These are phyloP conservation scores for Prochilodus magdalenae DNA, from an alignment of 2,113 vertebrate genomes.

Conservation along the genomic window DNA sequence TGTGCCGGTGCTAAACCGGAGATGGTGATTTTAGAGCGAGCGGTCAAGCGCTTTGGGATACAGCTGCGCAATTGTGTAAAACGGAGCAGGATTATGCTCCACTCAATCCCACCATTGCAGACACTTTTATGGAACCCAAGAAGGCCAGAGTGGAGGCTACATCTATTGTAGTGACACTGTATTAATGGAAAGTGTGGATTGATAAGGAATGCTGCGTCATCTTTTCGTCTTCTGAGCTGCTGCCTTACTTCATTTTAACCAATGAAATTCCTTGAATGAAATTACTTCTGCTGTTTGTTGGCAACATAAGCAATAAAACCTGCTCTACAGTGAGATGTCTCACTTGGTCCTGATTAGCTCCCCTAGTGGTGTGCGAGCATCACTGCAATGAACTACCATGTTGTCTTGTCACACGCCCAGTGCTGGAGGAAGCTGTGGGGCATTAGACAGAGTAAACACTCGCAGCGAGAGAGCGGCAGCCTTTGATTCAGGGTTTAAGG, in stretches of 20 bases:
- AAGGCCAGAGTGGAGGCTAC: not conserved
- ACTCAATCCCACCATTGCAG: slow-evolving; percentile 5
- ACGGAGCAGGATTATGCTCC: not conserved
- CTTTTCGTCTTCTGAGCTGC: too few species aligned
- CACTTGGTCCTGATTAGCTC: slow-evolving; percentile 10
- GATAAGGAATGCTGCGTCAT: too few species aligned
- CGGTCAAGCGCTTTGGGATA: slow-evolving; percentile 14
- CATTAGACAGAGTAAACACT: slow-evolving; percentile 55
- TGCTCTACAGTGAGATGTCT: not conserved
- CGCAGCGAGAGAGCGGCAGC: slow-evolving; percentile 58
- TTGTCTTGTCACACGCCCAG: not conserved
- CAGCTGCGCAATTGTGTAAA: not conserved
- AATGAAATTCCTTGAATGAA: too few species aligned
- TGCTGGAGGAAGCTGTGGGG: slow-evolving; percentile 52
- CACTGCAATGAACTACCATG: not conserved
- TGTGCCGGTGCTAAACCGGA: slow-evolving; percentile 3
- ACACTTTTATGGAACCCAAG: slow-evolving; percentile 14
- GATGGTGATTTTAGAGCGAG: slow-evolving; percentile 11
- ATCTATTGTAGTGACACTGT: not conserved
- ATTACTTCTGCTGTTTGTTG: too few species aligned
- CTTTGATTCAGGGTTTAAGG: slow-evolving; percentile 70
- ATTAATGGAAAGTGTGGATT: not conserved
- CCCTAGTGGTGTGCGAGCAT: slow-evolving; percentile 43
- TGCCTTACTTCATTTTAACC: too few species aligned
- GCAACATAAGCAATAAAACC: not conserved